A percentile compares a stretch with the other conserved stretches of the same genome.
These are phyloP conservation scores for Panthera tigris DNA, from an alignment of 2,113 vertebrate species.

Conservation along the genomic window DNA sequence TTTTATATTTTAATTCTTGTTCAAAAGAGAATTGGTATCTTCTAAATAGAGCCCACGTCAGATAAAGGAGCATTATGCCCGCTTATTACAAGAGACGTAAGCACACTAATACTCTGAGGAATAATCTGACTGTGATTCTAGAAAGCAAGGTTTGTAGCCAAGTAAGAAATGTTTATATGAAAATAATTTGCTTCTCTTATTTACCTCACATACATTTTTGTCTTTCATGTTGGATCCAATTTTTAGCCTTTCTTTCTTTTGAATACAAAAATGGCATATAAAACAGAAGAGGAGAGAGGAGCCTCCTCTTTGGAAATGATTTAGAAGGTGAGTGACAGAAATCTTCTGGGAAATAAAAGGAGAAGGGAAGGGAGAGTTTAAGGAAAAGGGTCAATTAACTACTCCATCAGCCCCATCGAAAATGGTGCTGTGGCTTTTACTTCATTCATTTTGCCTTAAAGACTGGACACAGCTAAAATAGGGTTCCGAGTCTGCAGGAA, in stretches of 20 bases:
- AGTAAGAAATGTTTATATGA: neutral
- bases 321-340: constrained; percentile 61
- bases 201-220: neutral
- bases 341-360: constrained; percentile 62
- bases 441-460: constrained; percentile 70
- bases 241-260: neutral
- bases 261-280: neutral
- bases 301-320: constrained; percentile 43
- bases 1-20: constrained; percentile 6
- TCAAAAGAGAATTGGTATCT: neutral
- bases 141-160: neutral
- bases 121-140: neutral
- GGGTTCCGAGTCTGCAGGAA: constrained; percentile 75
- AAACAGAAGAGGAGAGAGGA: neutral
- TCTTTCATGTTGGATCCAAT: neutral
- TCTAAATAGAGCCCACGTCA: neutral
- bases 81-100: neutral
- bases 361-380: constrained; percentile 56
- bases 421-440: neutral
- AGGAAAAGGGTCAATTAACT: constrained; percentile 30
- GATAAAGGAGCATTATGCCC: neutral
- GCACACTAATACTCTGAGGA: neutral
- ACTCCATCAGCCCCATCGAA: constrained; percentile 48
- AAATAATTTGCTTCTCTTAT: constrained; percentile 46
- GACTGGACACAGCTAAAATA: neutral